Percentiles rank a stretch among this genome's conserved stretches.
Conservation (phyloP, 2,888 invertebrate species). For the Synanthedon tipuliformis region DNA sequence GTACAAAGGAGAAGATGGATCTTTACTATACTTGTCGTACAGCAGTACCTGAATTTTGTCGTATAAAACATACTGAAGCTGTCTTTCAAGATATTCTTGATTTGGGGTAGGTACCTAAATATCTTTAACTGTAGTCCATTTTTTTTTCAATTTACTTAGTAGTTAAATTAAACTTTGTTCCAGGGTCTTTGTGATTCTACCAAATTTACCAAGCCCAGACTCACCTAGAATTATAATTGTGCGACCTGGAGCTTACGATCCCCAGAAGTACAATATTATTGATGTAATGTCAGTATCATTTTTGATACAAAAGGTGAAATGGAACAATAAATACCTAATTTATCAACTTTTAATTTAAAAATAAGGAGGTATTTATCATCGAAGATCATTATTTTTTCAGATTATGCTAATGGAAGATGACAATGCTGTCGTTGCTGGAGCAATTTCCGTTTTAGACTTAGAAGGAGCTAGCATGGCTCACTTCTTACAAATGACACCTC, state of each 20-base stretch:
- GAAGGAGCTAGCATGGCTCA: conserved; percentile 57
- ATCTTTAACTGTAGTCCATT: too few species aligned
- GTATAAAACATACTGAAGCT: conserved; percentile 21
- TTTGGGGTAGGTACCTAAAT: conserved; percentile 22
- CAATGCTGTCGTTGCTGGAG: conserved; percentile 49
- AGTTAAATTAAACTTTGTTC: conserved; percentile 5
- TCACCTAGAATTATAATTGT: conserved; percentile 61
- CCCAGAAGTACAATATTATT: conserved; percentile 37
- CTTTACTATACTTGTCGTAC: conserved; percentile 65
- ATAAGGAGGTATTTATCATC: too few species aligned
- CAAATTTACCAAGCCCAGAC: conserved; percentile 28
- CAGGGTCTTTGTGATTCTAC: conserved; percentile 29
- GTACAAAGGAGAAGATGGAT: conserved; percentile 73
- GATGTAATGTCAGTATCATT: conserved; percentile 29
- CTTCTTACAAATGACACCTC: conserved; percentile 61
- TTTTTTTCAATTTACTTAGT: too few species aligned
- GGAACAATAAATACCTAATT: too few species aligned
- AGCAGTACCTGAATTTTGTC: conserved; percentile 62
- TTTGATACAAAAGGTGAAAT: conserved; percentile 28
- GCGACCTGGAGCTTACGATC: conserved; percentile 58
- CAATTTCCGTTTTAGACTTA: conserved; percentile 61
- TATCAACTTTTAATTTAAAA: too few species aligned
- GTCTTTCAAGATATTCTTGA: conserved; percentile 32
- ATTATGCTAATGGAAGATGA: conserved; percentile 66
- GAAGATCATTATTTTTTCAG: conserved; percentile 15